Percentiles rank a stretch among this genome's conserved stretches.
phyloP scores from a whole-genome alignment of 2,888 invertebrate genomes.

The Xanthostigma xanthostigma region DNA sequence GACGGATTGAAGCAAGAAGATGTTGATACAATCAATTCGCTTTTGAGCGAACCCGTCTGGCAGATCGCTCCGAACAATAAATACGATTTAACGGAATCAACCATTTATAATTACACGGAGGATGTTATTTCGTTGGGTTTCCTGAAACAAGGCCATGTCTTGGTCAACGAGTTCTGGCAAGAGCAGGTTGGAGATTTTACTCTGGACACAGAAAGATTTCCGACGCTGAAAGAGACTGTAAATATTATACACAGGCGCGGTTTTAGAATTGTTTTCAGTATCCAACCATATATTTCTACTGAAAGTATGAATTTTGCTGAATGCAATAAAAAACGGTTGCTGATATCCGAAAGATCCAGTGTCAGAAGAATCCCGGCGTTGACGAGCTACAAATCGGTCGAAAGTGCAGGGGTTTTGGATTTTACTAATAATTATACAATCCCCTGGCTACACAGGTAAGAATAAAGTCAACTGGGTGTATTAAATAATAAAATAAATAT shows the following conservation, averaged over 20 bases:
- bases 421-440: slow-evolving; percentile 69
- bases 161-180: slow-evolving; percentile 74
- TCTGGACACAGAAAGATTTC: slow-evolving; percentile 65
- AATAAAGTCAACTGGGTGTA: too few species aligned
- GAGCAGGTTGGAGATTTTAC: slow-evolving; percentile 70
- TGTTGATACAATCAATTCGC: slow-evolving; percentile 51
- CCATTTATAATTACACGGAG: slow-evolving; percentile 69
- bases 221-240: slow-evolving; percentile 60
- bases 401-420: slow-evolving; percentile 74
- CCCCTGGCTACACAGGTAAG: slow-evolving; percentile 46
- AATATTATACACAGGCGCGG: slow-evolving; percentile 69
- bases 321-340: slow-evolving; percentile 55
- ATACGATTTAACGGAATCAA: slow-evolving; percentile 46
- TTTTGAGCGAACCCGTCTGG: slow-evolving; percentile 78
- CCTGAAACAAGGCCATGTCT: slow-evolving; percentile 61
- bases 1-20: slow-evolving; percentile 70
- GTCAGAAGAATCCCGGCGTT: slow-evolving; percentile 69
- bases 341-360: slow-evolving; percentile 66
- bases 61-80: slow-evolving; percentile 59
- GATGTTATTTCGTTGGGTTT: slow-evolving; percentile 66
- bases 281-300: slow-evolving; percentile 81
- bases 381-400: slow-evolving; percentile 64
- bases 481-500: too few species aligned
- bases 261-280: slow-evolving; percentile 74
- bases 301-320: slow-evolving; percentile 72